Percentiles rank a stretch among this genome's conserved stretches.
These are phyloP conservation scores for Pedetes capensis DNA, from an alignment of 2,113 vertebrate species.

Conservation along the genomic window DNA sequence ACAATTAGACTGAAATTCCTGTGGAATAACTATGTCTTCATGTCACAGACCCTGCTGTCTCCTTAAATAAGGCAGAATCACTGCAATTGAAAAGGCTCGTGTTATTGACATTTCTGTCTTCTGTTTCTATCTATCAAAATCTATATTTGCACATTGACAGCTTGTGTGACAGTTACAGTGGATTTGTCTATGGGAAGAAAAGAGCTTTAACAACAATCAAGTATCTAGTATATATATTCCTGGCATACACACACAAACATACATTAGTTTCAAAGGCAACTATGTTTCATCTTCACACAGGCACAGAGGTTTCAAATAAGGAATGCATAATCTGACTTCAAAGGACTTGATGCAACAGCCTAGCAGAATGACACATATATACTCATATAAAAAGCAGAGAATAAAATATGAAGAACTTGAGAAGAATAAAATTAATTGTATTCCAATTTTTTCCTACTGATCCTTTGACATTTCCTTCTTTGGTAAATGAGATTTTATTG, in stretches of 20 bases:
- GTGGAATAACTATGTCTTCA: background rate
- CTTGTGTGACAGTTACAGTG: background rate
- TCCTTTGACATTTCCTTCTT: constrained; percentile 31
- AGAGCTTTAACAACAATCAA: background rate
- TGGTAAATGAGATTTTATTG: background rate
- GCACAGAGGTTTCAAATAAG: constrained; percentile 7
- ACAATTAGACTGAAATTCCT: constrained; percentile 19
- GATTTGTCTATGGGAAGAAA: background rate
- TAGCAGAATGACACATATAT: constrained; percentile 12
- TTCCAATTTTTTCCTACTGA: constrained; percentile 19
- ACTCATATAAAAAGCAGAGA: constrained; percentile 27
- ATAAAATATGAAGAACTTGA: constrained; percentile 38
- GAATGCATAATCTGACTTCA: constrained; percentile 61
- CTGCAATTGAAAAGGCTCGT: constrained; percentile 18
- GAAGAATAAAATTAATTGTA: constrained; percentile 48
- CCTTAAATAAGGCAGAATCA: constrained; percentile 48
- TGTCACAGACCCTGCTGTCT: background rate
- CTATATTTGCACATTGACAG: background rate
- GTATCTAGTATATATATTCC: background rate
- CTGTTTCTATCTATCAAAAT: background rate
- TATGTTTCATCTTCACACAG: constrained; percentile 28
- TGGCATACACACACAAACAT: background rate
- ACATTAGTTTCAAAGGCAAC: background rate
- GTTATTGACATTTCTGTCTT: background rate
- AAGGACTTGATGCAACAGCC: constrained; percentile 20